Conservation (phyloP, 2,888 invertebrate species). For the Eubasilissa splendida region DNA sequence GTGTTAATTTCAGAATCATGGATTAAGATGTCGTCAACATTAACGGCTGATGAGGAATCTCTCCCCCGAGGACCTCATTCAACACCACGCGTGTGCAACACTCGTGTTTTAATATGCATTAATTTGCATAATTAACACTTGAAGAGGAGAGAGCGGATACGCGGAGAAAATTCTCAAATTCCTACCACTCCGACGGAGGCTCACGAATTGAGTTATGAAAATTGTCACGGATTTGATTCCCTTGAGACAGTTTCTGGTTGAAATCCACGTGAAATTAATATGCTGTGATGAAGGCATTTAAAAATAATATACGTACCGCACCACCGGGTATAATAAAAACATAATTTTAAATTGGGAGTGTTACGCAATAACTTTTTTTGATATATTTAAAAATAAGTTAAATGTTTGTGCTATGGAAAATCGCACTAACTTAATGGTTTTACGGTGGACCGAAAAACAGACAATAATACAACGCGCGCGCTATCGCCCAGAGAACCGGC, state of each 20-base stretch:
- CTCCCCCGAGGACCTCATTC: neutral
- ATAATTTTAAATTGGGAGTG: too few relatives aligned
- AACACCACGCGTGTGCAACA: neutral
- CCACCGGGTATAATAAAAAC: too few relatives aligned
- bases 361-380: too few relatives aligned
- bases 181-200: too few relatives aligned
- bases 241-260: neutral
- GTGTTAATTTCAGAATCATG: too few relatives aligned
- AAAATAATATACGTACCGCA: neutral
- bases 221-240: neutral
- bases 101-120: constrained; percentile 12
- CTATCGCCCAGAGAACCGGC: too few relatives aligned
- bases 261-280: neutral
- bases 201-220: too few relatives aligned
- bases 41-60: neutral
- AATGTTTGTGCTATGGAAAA: too few relatives aligned
- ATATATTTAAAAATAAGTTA: too few relatives aligned
- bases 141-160: neutral
- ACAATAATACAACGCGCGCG: too few relatives aligned
- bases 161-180: neutral
- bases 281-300: neutral
- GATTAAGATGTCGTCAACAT: neutral
- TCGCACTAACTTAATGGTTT: too few relatives aligned
- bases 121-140: neutral
- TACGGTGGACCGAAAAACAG: too few relatives aligned